A percentile compares a stretch with the other conserved stretches of the same genome.
Conservation (phyloP, 1,140 invertebrate genomes). For the Fopius arisanus region DNA sequence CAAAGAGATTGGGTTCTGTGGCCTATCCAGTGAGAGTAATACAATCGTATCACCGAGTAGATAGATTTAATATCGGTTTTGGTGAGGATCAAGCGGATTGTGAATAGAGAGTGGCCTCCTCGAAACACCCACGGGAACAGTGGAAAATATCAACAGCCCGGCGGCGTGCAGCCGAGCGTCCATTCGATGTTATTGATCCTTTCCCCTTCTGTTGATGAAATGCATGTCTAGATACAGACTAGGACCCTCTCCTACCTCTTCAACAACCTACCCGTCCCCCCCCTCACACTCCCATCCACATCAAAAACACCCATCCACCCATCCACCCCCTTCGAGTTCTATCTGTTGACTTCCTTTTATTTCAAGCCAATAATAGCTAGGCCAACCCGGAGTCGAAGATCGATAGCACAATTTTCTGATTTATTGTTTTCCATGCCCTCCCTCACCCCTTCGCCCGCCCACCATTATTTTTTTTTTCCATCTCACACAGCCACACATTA, state of each 20-base stretch:
- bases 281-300: constrained; percentile 7
- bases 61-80: constrained; percentile 7
- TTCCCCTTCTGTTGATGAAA: constrained; percentile 50
- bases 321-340: neutral
- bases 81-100: neutral
- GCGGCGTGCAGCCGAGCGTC: constrained; percentile 31
- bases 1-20: neutral
- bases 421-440: constrained; percentile 37
- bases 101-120: constrained; percentile 8
- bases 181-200: constrained; percentile 48
- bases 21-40: neutral
- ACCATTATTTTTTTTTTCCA: neutral
- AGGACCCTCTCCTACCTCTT: constrained; percentile 33
- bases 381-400: constrained; percentile 38
- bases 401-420: constrained; percentile 49
- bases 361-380: constrained; percentile 49
- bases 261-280: neutral
- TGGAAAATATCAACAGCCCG: constrained; percentile 28
- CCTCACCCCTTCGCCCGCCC: neutral
- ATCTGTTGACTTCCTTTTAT: constrained; percentile 47
- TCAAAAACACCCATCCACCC: neutral
- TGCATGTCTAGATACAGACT: constrained; percentile 44
- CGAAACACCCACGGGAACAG: neutral
- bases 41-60: neutral
- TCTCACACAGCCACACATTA: neutral